A percentile compares a stretch with the other conserved stretches of the same genome.
Evolutionary conservation across 1,140 invertebrate species (phyloP).

Genomic region (Cephus cinctus): DNA sequence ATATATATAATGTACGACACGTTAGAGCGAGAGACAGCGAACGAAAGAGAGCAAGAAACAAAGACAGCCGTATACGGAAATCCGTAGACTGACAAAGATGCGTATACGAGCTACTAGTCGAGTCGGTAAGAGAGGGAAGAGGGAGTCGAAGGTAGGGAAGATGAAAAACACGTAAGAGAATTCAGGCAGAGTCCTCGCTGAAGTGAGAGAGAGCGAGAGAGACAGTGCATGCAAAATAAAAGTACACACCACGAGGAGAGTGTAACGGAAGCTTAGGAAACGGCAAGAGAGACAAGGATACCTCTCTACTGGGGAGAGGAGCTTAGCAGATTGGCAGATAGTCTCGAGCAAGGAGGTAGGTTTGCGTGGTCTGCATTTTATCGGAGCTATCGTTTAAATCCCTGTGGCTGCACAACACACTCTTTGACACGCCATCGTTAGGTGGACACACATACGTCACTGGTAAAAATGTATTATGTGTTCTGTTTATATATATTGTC

Average conservation of each 20-base stretch:
- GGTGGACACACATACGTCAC: no score
- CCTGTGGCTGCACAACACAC: conserved; percentile 6
- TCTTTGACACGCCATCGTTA: conserved; percentile 4
- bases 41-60: conserved; percentile 7
- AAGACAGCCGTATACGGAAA: not conserved
- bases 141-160: not conserved
- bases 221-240: not conserved
- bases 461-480: no score
- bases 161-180: no score
- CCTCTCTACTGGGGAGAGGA: not conserved
- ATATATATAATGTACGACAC: conserved; percentile 14
- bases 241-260: conserved; percentile 12
- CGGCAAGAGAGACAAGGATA: not conserved
- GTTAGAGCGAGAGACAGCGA: not conserved
- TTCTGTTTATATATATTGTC: no score
- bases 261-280: conserved; percentile 8
- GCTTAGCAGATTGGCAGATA: conserved; percentile 31
- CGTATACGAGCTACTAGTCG: no score
- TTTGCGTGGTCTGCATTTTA: conserved; percentile 33
- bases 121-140: no score
- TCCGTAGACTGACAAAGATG: not conserved
- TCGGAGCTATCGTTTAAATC: conserved; percentile 32
- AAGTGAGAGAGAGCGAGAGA: conserved; percentile 12
- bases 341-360: conserved; percentile 13
- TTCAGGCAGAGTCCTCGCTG: no score